Evolutionary conservation across 1,140 invertebrate genomes (phyloP).

Genomic region (Heliconius melpomene): DNA sequence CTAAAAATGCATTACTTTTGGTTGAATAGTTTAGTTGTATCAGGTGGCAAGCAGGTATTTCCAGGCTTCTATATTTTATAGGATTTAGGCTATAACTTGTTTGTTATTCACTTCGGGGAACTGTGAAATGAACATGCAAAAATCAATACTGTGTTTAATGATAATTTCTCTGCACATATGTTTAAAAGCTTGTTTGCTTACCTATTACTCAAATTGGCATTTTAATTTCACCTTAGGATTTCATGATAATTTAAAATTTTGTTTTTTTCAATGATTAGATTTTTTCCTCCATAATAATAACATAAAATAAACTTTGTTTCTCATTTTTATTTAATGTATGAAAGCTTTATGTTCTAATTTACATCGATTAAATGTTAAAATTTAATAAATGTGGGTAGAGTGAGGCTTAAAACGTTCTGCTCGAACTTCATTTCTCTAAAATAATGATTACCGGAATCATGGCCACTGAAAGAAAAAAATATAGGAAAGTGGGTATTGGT

Average conservation of each 20-base stretch:
- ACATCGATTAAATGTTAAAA: too few species aligned
- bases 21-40: not conserved
- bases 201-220: not conserved
- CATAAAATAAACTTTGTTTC: too few species aligned
- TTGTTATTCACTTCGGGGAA: not conserved
- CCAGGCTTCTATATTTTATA: not conserved
- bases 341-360: too few species aligned
- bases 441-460: not conserved
- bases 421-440: not conserved
- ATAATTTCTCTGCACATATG: not conserved
- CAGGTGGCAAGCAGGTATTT: not conserved
- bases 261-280: too few species aligned
- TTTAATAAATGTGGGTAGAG: too few species aligned
- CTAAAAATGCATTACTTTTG: not conserved
- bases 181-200: not conserved
- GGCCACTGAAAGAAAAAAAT: not conserved
- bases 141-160: not conserved
- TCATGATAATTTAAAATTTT: not conserved
- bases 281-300: too few species aligned
- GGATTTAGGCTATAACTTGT: not conserved
- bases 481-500: not conserved
- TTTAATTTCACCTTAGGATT: not conserved
- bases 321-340: too few species aligned
- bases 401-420: too few species aligned
- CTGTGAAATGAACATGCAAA: not conserved